A percentile compares a stretch with the other conserved stretches of the same genome.
Evolutionary conservation across 1,140 invertebrate species (phyloP).

Genomic region (Onthophagus taurus): DNA sequence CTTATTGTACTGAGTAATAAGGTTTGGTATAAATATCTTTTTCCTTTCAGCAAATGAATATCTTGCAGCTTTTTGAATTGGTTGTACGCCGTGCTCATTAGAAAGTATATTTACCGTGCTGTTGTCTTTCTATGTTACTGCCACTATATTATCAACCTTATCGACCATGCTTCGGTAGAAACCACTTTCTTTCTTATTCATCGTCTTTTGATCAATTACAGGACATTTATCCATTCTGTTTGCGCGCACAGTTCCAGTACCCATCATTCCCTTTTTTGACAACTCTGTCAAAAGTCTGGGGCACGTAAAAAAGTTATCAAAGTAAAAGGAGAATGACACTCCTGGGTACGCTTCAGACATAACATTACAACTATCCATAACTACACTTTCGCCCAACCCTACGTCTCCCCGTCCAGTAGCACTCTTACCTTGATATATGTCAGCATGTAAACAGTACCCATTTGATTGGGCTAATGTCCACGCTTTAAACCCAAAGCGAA

Average conservation of each 20-base stretch:
- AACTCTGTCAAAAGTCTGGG: conserved; percentile 15
- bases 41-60: background rate
- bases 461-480: background rate
- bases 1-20: conserved; percentile 29
- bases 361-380: conserved; percentile 21
- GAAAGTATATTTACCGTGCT: background rate
- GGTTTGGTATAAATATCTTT: conserved; percentile 15
- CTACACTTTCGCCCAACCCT: conserved; percentile 22
- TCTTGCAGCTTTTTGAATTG: background rate
- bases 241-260: conserved; percentile 18
- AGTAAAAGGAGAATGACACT: background rate
- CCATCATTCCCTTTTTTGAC: conserved; percentile 14
- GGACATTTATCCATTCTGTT: conserved; percentile 16
- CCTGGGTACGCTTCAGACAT: background rate
- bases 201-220: background rate
- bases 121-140: background rate
- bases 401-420: too few species aligned
- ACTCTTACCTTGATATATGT: background rate
- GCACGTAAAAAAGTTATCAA: conserved; percentile 14
- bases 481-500: conserved; percentile 29
- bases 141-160: background rate
- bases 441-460: background rate
- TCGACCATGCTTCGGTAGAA: too few species aligned
- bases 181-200: conserved; percentile 9
- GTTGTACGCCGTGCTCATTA: background rate